Percentiles rank a stretch among this genome's conserved stretches.
phyloP scores from a whole-genome alignment of 2,797 vertebrate species.

The Lates japonicus region DNA sequence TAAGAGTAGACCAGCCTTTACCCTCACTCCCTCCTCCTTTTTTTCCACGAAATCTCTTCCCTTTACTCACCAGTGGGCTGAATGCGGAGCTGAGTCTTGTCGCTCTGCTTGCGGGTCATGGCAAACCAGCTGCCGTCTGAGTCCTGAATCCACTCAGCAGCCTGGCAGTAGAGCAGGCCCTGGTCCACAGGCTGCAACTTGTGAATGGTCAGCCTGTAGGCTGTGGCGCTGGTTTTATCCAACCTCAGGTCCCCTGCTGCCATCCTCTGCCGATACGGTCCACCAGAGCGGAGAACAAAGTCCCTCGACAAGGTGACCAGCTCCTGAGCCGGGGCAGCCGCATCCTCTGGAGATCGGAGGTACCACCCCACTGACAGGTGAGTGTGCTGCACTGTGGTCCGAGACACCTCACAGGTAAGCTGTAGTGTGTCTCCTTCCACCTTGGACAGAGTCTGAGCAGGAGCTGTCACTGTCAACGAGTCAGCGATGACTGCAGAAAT shows the following conservation, averaged over 20 bases:
- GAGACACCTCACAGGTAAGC: slow-evolving; percentile 93
- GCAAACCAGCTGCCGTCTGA: slow-evolving; percentile 93
- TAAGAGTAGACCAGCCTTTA: slow-evolving; percentile 32
- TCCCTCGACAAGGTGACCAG: slow-evolving; percentile 93
- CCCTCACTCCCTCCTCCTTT: neutral
- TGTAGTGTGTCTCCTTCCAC: slow-evolving; percentile 94
- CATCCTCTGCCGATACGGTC: slow-evolving; percentile 91
- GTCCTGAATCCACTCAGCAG: slow-evolving; percentile 97
- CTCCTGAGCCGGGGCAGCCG: slow-evolving; percentile 84
- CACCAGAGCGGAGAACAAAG: slow-evolving; percentile 91
- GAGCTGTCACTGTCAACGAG: slow-evolving; percentile 88
- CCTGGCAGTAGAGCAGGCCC: slow-evolving; percentile 96
- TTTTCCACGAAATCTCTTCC: slow-evolving; percentile 10
- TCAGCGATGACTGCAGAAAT: slow-evolving; percentile 92
- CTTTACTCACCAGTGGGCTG: slow-evolving; percentile 92
- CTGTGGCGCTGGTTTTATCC: slow-evolving; percentile 92
- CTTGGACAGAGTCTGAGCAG: slow-evolving; percentile 92
- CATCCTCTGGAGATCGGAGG: slow-evolving; percentile 87
- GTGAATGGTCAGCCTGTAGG: slow-evolving; percentile 94
- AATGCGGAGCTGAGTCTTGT: slow-evolving; percentile 91
- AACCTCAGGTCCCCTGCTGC: slow-evolving; percentile 92
- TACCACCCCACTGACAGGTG: slow-evolving; percentile 96
- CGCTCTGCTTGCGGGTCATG: slow-evolving; percentile 95
- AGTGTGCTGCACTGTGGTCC: slow-evolving; percentile 92
- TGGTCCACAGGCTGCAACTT: slow-evolving; percentile 95